phyloP scores from a whole-genome alignment of 2,888 invertebrate genomes.

The Drosophila acutilabella region DNA sequence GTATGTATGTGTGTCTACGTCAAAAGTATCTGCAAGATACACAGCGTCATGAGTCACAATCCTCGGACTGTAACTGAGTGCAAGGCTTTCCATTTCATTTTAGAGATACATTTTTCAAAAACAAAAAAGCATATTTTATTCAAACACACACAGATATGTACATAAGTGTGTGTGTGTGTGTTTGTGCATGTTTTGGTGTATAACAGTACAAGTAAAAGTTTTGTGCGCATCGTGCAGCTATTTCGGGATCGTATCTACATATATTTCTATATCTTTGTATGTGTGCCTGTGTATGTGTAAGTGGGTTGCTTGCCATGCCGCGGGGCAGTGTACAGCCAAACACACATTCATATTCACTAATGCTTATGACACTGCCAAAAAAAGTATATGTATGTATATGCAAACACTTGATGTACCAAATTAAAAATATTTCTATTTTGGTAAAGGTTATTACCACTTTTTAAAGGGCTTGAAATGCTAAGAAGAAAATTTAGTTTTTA shows the following conservation, averaged over 20 bases:
- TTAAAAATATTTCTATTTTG: conserved; percentile 2
- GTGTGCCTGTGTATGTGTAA: conserved; percentile 15
- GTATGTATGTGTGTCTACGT: conserved; percentile 28
- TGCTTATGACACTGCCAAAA: conserved; percentile 58
- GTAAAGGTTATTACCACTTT: conserved; percentile 19
- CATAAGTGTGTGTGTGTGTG: not conserved
- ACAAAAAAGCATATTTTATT: conserved; percentile 41
- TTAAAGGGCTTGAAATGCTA: not conserved
- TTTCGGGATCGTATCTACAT: conserved; percentile 48
- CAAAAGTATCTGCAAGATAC: conserved; percentile 54
- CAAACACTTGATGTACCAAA: conserved; percentile 12
- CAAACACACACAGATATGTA: conserved; percentile 12
- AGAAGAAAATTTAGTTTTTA: no score
- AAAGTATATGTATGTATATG: conserved; percentile 11
- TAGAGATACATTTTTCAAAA: conserved; percentile 46
- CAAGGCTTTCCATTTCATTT: conserved; percentile 65
- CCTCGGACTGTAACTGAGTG: conserved; percentile 34
- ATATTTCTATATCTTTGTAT: not conserved
- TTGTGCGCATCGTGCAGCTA: conserved; percentile 50
- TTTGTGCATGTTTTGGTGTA: not conserved
- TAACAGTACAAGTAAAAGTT: conserved; percentile 23
- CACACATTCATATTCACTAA: conserved; percentile 23
- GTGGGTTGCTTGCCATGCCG: conserved; percentile 16
- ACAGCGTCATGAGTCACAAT: conserved; percentile 50
- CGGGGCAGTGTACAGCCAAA: conserved; percentile 27